Evolutionary conservation across 2,888 invertebrate genomes (phyloP).

Genomic region (Drosophila basisetae): DNA sequence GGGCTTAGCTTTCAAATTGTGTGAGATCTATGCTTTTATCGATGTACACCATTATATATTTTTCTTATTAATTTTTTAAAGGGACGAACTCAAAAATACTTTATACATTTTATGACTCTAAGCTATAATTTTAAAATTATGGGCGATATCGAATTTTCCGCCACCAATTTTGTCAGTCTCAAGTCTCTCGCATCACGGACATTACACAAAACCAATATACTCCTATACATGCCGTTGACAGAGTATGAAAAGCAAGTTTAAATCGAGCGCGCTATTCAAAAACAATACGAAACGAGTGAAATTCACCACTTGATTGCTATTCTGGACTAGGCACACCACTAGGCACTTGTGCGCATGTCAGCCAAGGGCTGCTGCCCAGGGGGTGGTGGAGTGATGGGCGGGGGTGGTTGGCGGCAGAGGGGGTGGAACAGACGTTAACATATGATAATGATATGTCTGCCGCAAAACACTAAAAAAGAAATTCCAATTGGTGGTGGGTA

Average conservation of each 20-base stretch:
- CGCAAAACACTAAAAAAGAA: constrained; percentile 25
- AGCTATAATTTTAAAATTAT: neutral
- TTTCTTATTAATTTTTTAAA: neutral
- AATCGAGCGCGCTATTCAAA: constrained; percentile 17
- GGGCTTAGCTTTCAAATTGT: neutral
- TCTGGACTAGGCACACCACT: constrained; percentile 36
- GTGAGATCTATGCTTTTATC: too few species aligned
- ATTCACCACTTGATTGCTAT: constrained; percentile 50
- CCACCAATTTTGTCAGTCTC: neutral
- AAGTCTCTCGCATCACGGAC: neutral
- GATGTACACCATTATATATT: neutral
- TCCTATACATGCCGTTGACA: neutral
- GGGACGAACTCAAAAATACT: neutral
- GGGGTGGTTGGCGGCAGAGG: constrained; percentile 6
- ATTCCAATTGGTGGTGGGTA: constrained; percentile 77
- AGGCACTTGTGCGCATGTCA: constrained; percentile 66
- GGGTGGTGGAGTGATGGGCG: constrained; percentile 7
- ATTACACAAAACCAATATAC: neutral
- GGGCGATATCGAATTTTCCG: neutral
- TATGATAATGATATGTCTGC: constrained; percentile 76
- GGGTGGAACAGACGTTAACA: constrained; percentile 62
- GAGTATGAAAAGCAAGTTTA: neutral
- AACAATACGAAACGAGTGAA: constrained; percentile 17
- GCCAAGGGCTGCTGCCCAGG: constrained; percentile 14
- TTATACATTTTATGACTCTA: too few species aligned